These are phyloP conservation scores for Lissonota sp. DNA, from an alignment of 2,888 invertebrate genomes.

Conservation along the genomic window DNA sequence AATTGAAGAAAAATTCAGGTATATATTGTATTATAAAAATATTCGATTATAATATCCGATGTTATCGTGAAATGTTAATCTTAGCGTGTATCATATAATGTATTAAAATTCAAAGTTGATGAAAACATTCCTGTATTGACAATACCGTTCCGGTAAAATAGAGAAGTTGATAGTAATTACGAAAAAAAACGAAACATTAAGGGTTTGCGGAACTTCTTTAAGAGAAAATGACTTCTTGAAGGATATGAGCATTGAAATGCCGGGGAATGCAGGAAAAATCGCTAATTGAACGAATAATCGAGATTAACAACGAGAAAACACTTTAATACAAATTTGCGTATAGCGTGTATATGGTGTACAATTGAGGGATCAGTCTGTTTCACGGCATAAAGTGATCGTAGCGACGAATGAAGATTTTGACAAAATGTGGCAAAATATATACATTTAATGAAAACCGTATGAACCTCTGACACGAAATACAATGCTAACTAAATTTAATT, in stretches of 20 bases:
- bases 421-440: too few relatives aligned
- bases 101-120: constrained; percentile 41
- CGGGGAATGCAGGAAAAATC: neutral
- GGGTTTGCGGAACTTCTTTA: too few relatives aligned
- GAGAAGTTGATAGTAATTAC: neutral
- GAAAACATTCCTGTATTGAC: constrained; percentile 41
- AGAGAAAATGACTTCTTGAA: too few relatives aligned
- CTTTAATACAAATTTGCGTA: constrained; percentile 42
- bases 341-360: constrained; percentile 4
- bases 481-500: neutral
- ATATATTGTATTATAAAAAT: constrained; percentile 58
- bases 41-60: constrained; percentile 29
- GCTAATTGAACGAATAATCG: neutral
- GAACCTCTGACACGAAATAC: neutral
- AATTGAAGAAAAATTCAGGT: constrained; percentile 40
- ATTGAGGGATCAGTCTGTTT: constrained; percentile 35
- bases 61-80: constrained; percentile 27
- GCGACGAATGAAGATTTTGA: neutral
- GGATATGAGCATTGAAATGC: neutral
- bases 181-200: too few relatives aligned
- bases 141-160: constrained; percentile 10
- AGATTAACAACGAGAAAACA: constrained; percentile 34
- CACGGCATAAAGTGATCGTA: constrained; percentile 17
- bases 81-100: constrained; percentile 43
- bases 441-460: neutral